Base-by-base conservation (phyloP, 2,888 invertebrate genomes). In the Formica aserva region DNA sequence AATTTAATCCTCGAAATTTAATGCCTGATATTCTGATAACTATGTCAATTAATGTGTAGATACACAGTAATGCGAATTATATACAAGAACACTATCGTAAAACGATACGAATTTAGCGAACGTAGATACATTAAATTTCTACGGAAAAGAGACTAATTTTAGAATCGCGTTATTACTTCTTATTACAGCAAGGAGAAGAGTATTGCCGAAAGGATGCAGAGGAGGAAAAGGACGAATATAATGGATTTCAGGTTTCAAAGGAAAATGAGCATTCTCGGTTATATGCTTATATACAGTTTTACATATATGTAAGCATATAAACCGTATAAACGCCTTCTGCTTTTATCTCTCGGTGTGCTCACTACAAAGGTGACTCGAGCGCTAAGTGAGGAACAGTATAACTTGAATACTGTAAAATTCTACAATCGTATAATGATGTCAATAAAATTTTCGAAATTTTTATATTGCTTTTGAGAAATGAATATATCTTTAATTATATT, bases 211-310 rank as follows among this genome's bases (percentile, higher is more conserved):
- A 82, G 52, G 62, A 78, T 69, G 82, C 57, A 52, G 1, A 52
- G 1, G 26, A 26, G 52, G 66, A 80, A 80, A 67, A 69, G 38
- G 35, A 67, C 60, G 78, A 71, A 63, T 69, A 55, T 63, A 62
- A 69, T 71, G 65, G 81, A 81, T 83, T 83, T 83, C 71, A 65
- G 32, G 71, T 83, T 63, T 83, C 69, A 83, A 83, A 83, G 83
- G 83, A 83, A 81, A 65, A 81, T 63, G 83, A 81, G 60, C 78
- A 72, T 72, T 80, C 78, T 80, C 32, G 29, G 41, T 76, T 80
- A 72, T 62, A 48, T 48, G 0, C 11, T 32, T 32, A 45, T 41
- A 57, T 41, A 67, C 13, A 60, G 45, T 48, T 69, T 78, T 78
- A 45, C 35, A 35, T 45, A 60, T 41, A 78, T 45, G 69, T 45